Conservation (phyloP, 2,797 vertebrate genomes). For the Pyrocephalus nanus region DNA sequence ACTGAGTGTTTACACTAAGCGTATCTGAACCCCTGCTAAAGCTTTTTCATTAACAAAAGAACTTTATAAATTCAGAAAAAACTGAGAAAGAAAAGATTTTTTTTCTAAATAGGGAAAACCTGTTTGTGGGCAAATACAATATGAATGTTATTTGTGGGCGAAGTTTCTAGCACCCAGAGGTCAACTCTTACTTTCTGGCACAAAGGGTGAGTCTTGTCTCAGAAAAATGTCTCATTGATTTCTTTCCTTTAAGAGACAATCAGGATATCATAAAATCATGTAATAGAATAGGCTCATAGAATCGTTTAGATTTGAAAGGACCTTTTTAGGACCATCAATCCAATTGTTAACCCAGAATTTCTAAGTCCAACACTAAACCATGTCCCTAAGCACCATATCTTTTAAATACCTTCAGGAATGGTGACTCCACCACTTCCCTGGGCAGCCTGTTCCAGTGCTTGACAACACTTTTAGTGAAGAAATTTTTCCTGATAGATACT, state of each 20-base stretch:
- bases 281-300: background rate
- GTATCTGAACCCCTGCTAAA: constrained; percentile 10
- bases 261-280: background rate
- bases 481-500: background rate
- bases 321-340: background rate
- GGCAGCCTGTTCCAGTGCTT: background rate
- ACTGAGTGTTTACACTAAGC: constrained; percentile 68
- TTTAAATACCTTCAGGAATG: background rate
- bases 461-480: background rate
- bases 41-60: constrained; percentile 68
- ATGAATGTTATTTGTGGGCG: constrained; percentile 41
- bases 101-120: constrained; percentile 48
- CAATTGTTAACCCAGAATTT: background rate
- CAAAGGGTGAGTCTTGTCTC: constrained; percentile 11
- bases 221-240: constrained; percentile 4
- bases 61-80: constrained; percentile 49
- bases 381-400: background rate
- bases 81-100: constrained; percentile 43
- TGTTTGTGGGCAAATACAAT: constrained; percentile 42
- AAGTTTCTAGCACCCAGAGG: constrained; percentile 50
- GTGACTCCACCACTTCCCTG: background rate
- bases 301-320: background rate
- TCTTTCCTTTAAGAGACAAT: background rate
- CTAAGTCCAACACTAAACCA: background rate
- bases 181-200: constrained; percentile 2